phyloP scores from a whole-genome alignment of 2,888 invertebrate species.

The Tetropium fuscum region DNA sequence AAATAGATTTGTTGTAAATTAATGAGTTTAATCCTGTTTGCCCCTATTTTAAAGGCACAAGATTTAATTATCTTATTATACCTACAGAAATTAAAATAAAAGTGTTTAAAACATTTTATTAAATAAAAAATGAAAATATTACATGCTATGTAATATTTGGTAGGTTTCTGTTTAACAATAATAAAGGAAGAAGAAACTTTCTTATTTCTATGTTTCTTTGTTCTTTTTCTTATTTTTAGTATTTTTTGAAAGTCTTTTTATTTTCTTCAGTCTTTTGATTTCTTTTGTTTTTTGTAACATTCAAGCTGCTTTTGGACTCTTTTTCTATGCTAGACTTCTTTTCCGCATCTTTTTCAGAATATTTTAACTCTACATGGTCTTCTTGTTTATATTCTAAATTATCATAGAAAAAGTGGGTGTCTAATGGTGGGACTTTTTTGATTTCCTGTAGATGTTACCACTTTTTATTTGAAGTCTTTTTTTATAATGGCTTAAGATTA shows the following conservation, averaged over 20 bases:
- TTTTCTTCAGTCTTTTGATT: background rate
- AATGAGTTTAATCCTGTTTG: background rate
- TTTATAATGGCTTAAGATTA: background rate
- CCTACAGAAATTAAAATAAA: background rate
- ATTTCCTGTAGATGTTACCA: too few species aligned
- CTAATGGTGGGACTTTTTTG: background rate
- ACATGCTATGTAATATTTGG: too few species aligned
- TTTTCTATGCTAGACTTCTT: background rate
- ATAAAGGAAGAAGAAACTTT: background rate
- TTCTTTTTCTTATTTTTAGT: conserved; percentile 1
- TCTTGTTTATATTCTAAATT: background rate
- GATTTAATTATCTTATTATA: background rate
- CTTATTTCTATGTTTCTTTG: background rate
- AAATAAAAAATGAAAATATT: background rate
- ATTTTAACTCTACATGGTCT: background rate
- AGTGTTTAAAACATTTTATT: background rate
- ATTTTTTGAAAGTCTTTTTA: too few species aligned
- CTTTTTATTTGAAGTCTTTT: background rate
- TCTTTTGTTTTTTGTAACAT: conserved; percentile 1
- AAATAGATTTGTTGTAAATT: too few species aligned
- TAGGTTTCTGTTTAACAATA: background rate
- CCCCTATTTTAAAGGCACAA: background rate
- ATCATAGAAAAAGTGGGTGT: background rate
- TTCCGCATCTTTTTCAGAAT: background rate
- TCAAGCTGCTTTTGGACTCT: background rate